Base-by-base conservation (phyloP, 2,888 invertebrate genomes). In the Phragmatobia fuliginosa region DNA sequence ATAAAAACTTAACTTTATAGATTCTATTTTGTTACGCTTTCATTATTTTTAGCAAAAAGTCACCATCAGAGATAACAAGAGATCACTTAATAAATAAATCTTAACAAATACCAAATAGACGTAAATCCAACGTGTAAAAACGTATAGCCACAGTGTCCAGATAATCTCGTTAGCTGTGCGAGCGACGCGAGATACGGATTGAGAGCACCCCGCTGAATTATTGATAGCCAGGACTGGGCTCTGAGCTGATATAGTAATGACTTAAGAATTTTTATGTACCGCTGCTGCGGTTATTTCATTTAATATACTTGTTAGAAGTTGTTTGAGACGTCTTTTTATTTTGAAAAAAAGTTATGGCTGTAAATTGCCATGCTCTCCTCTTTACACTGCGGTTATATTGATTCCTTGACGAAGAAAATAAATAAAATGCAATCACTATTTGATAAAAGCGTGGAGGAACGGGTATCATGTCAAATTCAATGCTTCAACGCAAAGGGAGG, bases 131-230 rank as follows among this genome's bases (percentile, higher is more conserved):
- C 66, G 71, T 71, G 66, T 69, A 73, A 75, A 78, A 74, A 25
- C 71, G 62, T 75, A 68, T 69, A 74, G 71, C 75, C 74, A 82
- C 83, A 84, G 76, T 82, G 80, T 84, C 78, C 81, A 77, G 74
- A 78, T 85, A 85, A 86, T 83, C 85, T 85, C 78, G 85, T 85
- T 85, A 83, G 83, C 73, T 77, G 72, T 70, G 73, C 75, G 83
- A 80, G 73, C 74, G 83, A 80, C 77, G 74, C 78, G 72, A 73
- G 78, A 71, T 76, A 76, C 79, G 77, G 80, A 82, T 80, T 78
- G 80, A 74, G 83, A 78, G 77, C 74, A 62, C 65, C 71, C 41
- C 75, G 67, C 79, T 83, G 83, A 83, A 83, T 83, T 80, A 83
- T 83, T 82, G 79, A 82, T 83, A 80, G 71, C 72, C 66, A 72